A percentile compares a stretch with the other conserved stretches of the same genome.
Evolutionary conservation across 2,113 vertebrate genomes (phyloP).

Genomic region (Onychostruthus taczanowskii): DNA sequence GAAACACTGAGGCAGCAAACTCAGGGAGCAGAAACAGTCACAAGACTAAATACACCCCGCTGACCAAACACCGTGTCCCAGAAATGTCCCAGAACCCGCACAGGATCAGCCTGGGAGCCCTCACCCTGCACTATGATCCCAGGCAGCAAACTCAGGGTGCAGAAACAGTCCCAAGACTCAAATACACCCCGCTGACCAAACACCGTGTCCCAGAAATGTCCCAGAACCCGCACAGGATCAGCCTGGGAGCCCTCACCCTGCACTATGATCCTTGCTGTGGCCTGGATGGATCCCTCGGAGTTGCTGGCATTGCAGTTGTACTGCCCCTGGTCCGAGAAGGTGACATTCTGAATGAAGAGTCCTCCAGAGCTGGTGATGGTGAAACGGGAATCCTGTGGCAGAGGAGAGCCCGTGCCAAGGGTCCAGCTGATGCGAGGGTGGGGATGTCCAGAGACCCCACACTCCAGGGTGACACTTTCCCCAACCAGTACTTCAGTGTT

Average conservation of each 20-base stretch:
- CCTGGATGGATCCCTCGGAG: constrained; percentile 84
- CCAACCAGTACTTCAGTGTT: constrained; percentile 90
- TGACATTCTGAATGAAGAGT: constrained; percentile 86
- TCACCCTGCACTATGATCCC: constrained; percentile 90
- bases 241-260: constrained; percentile 76
- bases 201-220: neutral
- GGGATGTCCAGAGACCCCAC: constrained; percentile 88
- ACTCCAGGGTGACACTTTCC: constrained; percentile 90
- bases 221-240: neutral
- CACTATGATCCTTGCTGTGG: constrained; percentile 85
- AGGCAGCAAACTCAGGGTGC: neutral
- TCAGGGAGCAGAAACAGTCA: neutral
- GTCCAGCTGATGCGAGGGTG: constrained; percentile 85
- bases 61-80: neutral
- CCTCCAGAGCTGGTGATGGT: constrained; percentile 86
- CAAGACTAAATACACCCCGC: rapidly evolving
- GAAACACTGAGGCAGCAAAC: neutral
- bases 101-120: neutral
- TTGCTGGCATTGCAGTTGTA: constrained; percentile 91
- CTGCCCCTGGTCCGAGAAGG: constrained; percentile 81
- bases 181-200: rapidly evolving
- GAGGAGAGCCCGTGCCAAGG: constrained; percentile 77
- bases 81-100: neutral
- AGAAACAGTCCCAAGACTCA: neutral
- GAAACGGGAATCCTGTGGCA: constrained; percentile 81